Percentiles rank a stretch among this genome's conserved stretches.
Evolutionary conservation across 30 jellyfish, hydroid and myxozoan species (phyloP).

Genomic region (Cassiopea xamachana): DNA sequence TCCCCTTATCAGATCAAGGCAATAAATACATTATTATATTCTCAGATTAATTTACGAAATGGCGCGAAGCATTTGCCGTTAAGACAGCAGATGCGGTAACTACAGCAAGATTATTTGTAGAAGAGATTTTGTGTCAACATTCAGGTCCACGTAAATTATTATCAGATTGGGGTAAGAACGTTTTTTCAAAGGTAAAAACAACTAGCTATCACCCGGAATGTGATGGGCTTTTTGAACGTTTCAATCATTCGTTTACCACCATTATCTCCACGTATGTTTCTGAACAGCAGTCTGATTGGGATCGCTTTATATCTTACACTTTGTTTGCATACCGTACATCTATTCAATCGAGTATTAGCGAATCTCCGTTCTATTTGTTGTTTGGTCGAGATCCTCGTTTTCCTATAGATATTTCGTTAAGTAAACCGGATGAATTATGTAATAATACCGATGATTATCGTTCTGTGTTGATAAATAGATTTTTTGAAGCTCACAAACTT

Average conservation of each 20-base stretch:
- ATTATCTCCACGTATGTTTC: slow-evolving; percentile 61
- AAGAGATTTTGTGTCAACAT: slow-evolving; percentile 68
- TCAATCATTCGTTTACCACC: slow-evolving; percentile 45
- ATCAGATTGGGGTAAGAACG: slow-evolving; percentile 70
- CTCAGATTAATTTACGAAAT: slow-evolving; percentile 2
- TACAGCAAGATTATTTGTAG: slow-evolving; percentile 56
- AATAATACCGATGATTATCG: slow-evolving; percentile 46
- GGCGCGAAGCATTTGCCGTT: slow-evolving; percentile 81
- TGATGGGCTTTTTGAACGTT: slow-evolving; percentile 71
- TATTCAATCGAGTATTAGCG: slow-evolving; percentile 28
- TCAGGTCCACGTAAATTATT: slow-evolving; percentile 61
- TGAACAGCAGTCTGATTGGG: slow-evolving; percentile 68
- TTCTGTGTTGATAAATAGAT: slow-evolving; percentile 10
- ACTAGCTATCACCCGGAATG: slow-evolving; percentile 62
- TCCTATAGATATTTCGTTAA: slow-evolving; percentile 60
- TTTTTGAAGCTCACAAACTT: slow-evolving; percentile 36
- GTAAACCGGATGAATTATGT: not conserved
- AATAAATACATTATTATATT: not conserved
- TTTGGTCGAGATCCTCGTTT: slow-evolving; percentile 68
- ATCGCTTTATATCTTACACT: slow-evolving; percentile 34
- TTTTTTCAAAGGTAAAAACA: slow-evolving; percentile 37
- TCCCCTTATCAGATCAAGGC: slow-evolving; percentile 65
- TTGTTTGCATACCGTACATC: slow-evolving; percentile 59
- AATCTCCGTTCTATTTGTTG: slow-evolving; percentile 47
- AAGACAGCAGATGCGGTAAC: slow-evolving; percentile 56